Conservation (phyloP, 2,797 vertebrate species). For the Microctenopoma stevenorrisi region DNA sequence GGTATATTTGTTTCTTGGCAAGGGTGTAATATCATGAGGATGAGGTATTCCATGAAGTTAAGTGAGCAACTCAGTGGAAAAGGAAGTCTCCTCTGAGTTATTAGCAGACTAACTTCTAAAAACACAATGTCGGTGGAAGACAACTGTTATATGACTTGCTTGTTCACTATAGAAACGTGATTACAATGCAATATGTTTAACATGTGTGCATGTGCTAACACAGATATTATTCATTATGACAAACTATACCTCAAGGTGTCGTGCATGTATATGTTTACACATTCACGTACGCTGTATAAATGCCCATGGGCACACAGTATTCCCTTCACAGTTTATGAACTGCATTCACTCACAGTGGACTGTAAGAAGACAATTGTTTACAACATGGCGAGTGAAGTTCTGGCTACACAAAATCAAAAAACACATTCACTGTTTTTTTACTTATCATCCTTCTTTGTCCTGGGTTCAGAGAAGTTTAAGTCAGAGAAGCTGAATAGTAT, state of each 20-base stretch:
- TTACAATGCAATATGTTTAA: conserved; percentile 53
- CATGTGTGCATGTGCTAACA: conserved; percentile 39
- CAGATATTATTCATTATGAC: conserved; percentile 45
- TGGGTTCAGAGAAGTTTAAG: background rate
- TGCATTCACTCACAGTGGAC: background rate
- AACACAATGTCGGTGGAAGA: conserved; percentile 30
- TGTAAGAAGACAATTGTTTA: background rate
- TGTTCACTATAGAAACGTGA: conserved; percentile 28
- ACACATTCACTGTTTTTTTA: background rate
- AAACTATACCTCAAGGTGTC: conserved; percentile 27
- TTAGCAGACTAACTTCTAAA: conserved; percentile 32
- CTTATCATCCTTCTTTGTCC: no score
- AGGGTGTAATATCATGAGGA: conserved; percentile 47
- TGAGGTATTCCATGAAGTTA: conserved; percentile 54
- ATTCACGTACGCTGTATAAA: conserved; percentile 25
- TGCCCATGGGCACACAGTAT: background rate
- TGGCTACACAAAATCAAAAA: background rate
- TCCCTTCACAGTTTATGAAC: conserved; percentile 36
- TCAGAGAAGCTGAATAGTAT: background rate
- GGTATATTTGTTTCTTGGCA: conserved; percentile 52
- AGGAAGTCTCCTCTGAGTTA: conserved; percentile 45
- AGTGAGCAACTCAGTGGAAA: conserved; percentile 26
- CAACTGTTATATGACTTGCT: conserved; percentile 25
- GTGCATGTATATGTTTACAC: conserved; percentile 24
- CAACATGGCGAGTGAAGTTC: background rate